phyloP scores from a whole-genome alignment of 2,113 vertebrate species.

The Megalops atlanticus region DNA sequence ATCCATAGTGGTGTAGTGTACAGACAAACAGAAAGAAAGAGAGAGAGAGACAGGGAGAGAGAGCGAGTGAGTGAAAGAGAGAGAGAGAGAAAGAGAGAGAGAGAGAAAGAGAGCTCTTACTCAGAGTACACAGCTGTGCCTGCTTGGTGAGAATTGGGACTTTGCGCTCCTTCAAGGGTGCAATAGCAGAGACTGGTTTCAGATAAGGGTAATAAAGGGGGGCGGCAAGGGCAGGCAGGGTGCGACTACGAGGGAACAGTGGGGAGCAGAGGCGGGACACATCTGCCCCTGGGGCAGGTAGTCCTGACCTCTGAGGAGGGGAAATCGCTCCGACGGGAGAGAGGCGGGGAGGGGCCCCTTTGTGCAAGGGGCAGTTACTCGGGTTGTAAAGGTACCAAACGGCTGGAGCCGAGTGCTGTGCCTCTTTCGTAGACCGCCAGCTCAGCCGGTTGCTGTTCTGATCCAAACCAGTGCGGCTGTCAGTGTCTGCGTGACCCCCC shows the following conservation, averaged over 20 bases:
- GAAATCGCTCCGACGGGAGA: constrained; percentile 86
- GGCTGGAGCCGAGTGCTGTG: constrained; percentile 63
- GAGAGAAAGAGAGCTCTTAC: constrained; percentile 65
- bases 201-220: constrained; percentile 75
- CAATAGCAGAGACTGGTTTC: constrained; percentile 62
- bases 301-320: constrained; percentile 74
- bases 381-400: constrained; percentile 71
- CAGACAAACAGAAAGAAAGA: constrained; percentile 33
- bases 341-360: constrained; percentile 77
- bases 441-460: constrained; percentile 25
- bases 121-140: constrained; percentile 65
- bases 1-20: background rate
- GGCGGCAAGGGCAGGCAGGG: constrained; percentile 76
- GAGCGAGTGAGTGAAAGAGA: constrained; percentile 22
- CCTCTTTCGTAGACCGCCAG: constrained; percentile 40
- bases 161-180: constrained; percentile 53
- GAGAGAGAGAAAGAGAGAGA: constrained; percentile 32
- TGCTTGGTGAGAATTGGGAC: constrained; percentile 71
- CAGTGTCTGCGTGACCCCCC: background rate
- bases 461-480: constrained; percentile 24
- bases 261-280: constrained; percentile 78
- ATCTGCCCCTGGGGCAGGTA: constrained; percentile 69
- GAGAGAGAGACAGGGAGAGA: background rate
- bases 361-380: constrained; percentile 74
- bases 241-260: constrained; percentile 83